phyloP scores from a whole-genome alignment of 2,888 invertebrate species.

The Halictus quadricinctus region DNA sequence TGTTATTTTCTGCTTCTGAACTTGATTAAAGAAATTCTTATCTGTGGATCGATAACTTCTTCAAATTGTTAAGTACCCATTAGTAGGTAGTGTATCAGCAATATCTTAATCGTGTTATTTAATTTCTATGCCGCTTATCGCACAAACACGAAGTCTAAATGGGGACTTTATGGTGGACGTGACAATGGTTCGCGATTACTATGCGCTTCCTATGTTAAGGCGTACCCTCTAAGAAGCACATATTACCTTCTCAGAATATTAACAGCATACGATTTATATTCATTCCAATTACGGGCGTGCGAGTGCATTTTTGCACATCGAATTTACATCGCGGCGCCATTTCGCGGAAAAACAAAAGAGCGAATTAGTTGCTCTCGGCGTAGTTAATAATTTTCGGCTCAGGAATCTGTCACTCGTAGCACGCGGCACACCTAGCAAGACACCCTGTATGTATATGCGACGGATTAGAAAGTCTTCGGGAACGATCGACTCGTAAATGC shows the following conservation, averaged over 20 bases:
- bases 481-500: constrained; percentile 65
- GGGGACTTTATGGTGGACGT: neutral
- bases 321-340: neutral
- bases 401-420: constrained; percentile 52
- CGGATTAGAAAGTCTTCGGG: constrained; percentile 67
- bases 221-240: neutral
- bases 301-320: neutral
- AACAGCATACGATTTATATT: neutral
- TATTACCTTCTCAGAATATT: neutral
- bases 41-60: neutral
- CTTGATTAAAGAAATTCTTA: neutral
- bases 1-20: no score
- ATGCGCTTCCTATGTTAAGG: neutral
- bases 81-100: no score
- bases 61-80: no score
- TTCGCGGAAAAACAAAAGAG: neutral
- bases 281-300: neutral
- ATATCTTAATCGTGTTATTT: neutral
- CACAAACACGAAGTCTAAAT: neutral
- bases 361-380: neutral
- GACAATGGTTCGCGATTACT: neutral
- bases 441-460: constrained; percentile 50
- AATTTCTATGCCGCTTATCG: neutral
- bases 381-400: constrained; percentile 21
- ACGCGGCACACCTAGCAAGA: constrained; percentile 58